phyloP scores from a whole-genome alignment of 2,797 vertebrate species.

The Hoplostethus mediterraneus region DNA sequence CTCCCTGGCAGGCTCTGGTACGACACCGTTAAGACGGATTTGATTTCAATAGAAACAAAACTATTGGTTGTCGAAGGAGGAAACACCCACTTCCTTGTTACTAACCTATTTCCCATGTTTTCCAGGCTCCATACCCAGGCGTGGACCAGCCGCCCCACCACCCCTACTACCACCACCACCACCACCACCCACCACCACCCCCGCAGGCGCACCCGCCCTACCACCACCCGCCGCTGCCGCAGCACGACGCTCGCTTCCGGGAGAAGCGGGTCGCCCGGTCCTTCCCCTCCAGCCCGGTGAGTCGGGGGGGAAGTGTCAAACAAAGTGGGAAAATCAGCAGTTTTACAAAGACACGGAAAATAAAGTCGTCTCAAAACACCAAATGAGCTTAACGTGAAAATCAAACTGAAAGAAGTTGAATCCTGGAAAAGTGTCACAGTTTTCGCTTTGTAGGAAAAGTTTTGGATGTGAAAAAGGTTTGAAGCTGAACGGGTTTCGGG shows the following conservation, averaged over 20 bases:
- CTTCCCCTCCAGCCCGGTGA: conserved; percentile 84
- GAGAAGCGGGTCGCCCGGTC: conserved; percentile 93
- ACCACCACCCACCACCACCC: conserved; percentile 85
- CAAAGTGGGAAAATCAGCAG: too few relatives aligned
- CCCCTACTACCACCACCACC: conserved; percentile 93
- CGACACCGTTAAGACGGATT: conserved; percentile 22
- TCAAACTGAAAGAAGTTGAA: too few relatives aligned
- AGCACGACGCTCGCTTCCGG: conserved; percentile 93
- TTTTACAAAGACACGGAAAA: too few relatives aligned
- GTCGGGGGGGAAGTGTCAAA: neutral
- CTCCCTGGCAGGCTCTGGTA: conserved; percentile 98
- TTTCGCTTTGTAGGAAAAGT: too few relatives aligned
- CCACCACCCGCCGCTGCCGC: conserved; percentile 86
- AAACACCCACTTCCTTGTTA: neutral
- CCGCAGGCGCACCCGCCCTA: conserved; percentile 94
- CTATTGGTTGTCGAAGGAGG: too few relatives aligned
- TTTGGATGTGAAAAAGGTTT: too few relatives aligned
- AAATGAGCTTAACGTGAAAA: too few relatives aligned
- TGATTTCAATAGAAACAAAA: too few relatives aligned
- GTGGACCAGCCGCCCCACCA: conserved; percentile 95
- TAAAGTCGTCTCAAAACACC: too few relatives aligned
- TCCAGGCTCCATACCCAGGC: conserved; percentile 91
- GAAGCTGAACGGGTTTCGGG: too few relatives aligned
- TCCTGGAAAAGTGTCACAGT: too few relatives aligned
- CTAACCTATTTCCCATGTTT: neutral